phyloP scores from a whole-genome alignment of 2,113 vertebrate genomes.

The Chaenocephalus aceratus region DNA sequence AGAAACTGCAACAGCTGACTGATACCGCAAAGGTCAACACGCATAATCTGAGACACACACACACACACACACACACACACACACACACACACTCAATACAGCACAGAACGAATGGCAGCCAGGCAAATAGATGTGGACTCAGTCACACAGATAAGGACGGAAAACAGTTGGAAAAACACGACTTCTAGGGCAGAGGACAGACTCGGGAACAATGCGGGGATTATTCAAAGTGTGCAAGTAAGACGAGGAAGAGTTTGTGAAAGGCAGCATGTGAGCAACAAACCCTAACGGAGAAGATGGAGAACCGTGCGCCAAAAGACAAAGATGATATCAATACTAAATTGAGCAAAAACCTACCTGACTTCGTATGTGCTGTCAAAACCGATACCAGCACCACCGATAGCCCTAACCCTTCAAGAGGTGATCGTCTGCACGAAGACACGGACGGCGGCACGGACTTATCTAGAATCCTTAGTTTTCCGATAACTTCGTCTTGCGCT shows the following conservation, averaged over 20 bases:
- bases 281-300: neutral
- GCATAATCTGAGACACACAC: conserved; percentile 74
- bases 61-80: conserved; percentile 51
- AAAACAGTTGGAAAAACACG: neutral
- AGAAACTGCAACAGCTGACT: conserved; percentile 73
- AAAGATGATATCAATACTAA: neutral
- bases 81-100: no score
- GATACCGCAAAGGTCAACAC: conserved; percentile 71
- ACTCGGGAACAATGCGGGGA: neutral
- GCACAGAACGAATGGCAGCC: neutral
- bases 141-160: conserved; percentile 8
- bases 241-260: neutral
- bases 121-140: conserved; percentile 7
- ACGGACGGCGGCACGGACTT: neutral
- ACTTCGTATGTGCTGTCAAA: conserved; percentile 21
- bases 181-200: no score
- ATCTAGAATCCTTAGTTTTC: neutral
- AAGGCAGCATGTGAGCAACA: neutral
- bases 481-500: neutral
- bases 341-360: conserved; percentile 42
- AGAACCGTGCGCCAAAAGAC: no score
- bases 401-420: neutral
- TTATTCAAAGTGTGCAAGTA: no score
- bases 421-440: neutral
- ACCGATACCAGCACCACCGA: conserved; percentile 35